Percentiles rank a stretch among this genome's conserved stretches.
These are phyloP conservation scores for Aspidiotus rigidus DNA, from an alignment of 2,888 invertebrate species.

Conservation along the genomic window DNA sequence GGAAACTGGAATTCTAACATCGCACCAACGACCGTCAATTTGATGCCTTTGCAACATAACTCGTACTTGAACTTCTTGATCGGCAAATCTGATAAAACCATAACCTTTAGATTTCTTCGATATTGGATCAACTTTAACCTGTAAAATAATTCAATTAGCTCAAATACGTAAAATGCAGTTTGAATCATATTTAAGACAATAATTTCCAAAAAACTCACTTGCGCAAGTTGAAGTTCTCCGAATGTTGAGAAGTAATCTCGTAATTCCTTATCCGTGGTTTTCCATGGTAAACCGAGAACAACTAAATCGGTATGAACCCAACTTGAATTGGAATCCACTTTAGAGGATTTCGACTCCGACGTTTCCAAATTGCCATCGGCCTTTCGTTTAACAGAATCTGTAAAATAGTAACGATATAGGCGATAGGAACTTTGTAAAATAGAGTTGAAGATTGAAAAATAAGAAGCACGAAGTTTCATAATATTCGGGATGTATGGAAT, in stretches of 20 bases:
- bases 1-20: conserved; percentile 95
- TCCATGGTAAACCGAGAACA: conserved; percentile 95
- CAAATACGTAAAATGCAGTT: no score
- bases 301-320: conserved; percentile 92
- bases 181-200: no score
- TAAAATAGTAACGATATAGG: no score
- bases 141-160: conserved; percentile 4
- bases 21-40: conserved; percentile 97
- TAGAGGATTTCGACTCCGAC: conserved; percentile 62
- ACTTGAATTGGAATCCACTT: conserved; percentile 76
- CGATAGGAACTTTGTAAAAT: no score
- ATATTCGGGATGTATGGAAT: no score
- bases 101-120: conserved; percentile 77
- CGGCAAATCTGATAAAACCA: conserved; percentile 93
- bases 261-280: conserved; percentile 90
- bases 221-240: conserved; percentile 90
- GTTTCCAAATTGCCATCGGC: conserved; percentile 91
- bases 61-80: conserved; percentile 89
- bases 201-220: conserved; percentile 34
- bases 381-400: conserved; percentile 84
- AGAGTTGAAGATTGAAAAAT: no score
- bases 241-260: conserved; percentile 93
- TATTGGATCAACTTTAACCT: conserved; percentile 32
- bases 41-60: conserved; percentile 89
- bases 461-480: no score